Evolutionary conservation across 2,888 invertebrate species (phyloP).

Genomic region (Ametastegia equiseti): DNA sequence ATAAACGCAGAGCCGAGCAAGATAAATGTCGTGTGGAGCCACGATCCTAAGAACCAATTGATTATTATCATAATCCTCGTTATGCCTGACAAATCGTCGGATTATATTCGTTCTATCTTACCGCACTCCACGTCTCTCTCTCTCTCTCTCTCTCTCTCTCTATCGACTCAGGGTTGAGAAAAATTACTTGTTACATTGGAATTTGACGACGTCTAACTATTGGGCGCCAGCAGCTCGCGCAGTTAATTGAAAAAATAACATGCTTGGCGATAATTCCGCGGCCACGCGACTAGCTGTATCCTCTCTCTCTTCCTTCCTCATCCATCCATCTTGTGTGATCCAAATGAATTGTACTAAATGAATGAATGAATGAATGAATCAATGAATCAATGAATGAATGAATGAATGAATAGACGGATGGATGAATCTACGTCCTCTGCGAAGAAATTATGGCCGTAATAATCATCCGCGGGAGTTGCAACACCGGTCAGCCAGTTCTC

Average conservation of each 20-base stretch:
- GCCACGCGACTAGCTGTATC: neutral
- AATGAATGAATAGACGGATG: too few relatives aligned
- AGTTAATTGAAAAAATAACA: slow-evolving; percentile 16
- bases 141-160: neutral
- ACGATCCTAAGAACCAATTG: slow-evolving; percentile 53
- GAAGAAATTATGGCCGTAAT: slow-evolving; percentile 1
- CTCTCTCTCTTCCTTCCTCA: neutral
- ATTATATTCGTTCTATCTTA: slow-evolving; percentile 50
- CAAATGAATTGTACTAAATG: slow-evolving; percentile 3
- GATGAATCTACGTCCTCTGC: neutral
- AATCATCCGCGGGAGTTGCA: slow-evolving; percentile 14
- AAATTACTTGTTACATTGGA: slow-evolving; percentile 42
- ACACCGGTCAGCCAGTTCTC: neutral
- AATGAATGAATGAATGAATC: too few relatives aligned
- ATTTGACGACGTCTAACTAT: slow-evolving; percentile 40
- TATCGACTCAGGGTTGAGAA: slow-evolving; percentile 6
- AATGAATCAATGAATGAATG: neutral
- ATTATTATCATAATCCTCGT: slow-evolving; percentile 56
- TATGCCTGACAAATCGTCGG: slow-evolving; percentile 53
- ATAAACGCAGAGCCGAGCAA: slow-evolving; percentile 45
- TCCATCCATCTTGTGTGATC: neutral
- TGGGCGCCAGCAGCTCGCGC: slow-evolving; percentile 12
- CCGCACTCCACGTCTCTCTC: neutral
- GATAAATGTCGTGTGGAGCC: slow-evolving; percentile 52
- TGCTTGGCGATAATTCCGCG: neutral